Evolutionary conservation across 2,797 vertebrate species (phyloP).

Genomic region (Toxotes lorentzi): DNA sequence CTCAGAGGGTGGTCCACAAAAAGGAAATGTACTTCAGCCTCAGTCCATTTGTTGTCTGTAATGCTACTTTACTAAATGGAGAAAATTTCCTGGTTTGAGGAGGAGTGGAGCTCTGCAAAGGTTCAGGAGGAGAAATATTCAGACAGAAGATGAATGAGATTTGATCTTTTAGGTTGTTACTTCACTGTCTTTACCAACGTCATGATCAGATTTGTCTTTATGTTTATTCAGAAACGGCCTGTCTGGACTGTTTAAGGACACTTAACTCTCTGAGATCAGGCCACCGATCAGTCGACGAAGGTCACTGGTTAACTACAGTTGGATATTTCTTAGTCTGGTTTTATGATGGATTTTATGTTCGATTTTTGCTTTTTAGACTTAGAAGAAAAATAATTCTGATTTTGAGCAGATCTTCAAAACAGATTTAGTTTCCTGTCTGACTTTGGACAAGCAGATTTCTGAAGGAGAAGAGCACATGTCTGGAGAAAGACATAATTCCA

Average conservation of each 20-base stretch:
- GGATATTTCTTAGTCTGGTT: no score
- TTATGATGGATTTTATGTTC: no score
- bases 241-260: no score
- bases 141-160: background rate
- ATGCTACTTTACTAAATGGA: background rate
- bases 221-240: background rate
- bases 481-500: constrained; percentile 1
- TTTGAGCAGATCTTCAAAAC: background rate
- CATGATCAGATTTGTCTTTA: background rate
- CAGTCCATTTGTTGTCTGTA: constrained; percentile 15
- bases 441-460: background rate
- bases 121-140: background rate
- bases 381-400: background rate
- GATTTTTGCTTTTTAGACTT: background rate
- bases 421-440: constrained; percentile 5
- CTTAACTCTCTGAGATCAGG: no score
- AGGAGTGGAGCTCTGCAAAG: background rate
- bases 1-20: constrained; percentile 5
- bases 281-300: no score
- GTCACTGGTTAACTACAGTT: background rate
- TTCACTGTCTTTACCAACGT: background rate
- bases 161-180: background rate
- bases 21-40: constrained; percentile 40
- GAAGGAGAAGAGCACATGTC: background rate
- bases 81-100: background rate